Base-by-base conservation (phyloP, 2,888 invertebrate species). In the Phorcus lineatus region DNA sequence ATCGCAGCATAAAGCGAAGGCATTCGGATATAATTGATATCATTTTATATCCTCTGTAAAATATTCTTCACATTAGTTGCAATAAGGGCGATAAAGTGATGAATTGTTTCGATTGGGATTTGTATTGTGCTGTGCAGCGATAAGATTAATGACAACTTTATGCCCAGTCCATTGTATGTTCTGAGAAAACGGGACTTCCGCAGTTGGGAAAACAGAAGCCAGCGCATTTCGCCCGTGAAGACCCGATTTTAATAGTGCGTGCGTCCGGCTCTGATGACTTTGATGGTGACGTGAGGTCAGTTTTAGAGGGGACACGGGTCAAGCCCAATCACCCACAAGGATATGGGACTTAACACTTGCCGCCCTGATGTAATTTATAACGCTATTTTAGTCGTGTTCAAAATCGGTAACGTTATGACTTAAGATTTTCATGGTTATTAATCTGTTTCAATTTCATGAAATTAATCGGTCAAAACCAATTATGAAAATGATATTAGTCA, bases 51-150 rank as follows among this genome's bases (percentile, higher is more conserved):
- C 28, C 62, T 28, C 62, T 28, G 62, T 62, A 28, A 62, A 62
- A 62, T 62, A 62, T 62, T 62, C 9, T 62, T 28, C 62, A 24
- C 62, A 62, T 62, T 62, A 62, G 62, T 62, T 24, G 62, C 62
- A 62, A 24, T 62, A 16, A 62, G 16, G 28, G 62, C 62, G 62
- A 62, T 62, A 28, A 62, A 24, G 28, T 24, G 62, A 62, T 62
- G 28, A 62, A 62, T 24, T 24, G 62, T 13, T 28, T 28, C 28
- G 24, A 62, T 9, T 62, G 16, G 17, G 62, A 28, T 28, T 47
- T 47, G 47, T 11, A 47, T 47, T 47, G 47, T 47, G 47, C 47
- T 13, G 47, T 13, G 47, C 13, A 47, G 47, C 47, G 47, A 47
- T 47, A 11, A 47, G 47, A 47, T 47, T 47, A 47, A 47, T 47